A percentile compares a stretch with the other conserved stretches of the same genome.
These are phyloP conservation scores for Nipponacmea schrenckii DNA, from an alignment of 2,888 invertebrate species.

Conservation along the genomic window DNA sequence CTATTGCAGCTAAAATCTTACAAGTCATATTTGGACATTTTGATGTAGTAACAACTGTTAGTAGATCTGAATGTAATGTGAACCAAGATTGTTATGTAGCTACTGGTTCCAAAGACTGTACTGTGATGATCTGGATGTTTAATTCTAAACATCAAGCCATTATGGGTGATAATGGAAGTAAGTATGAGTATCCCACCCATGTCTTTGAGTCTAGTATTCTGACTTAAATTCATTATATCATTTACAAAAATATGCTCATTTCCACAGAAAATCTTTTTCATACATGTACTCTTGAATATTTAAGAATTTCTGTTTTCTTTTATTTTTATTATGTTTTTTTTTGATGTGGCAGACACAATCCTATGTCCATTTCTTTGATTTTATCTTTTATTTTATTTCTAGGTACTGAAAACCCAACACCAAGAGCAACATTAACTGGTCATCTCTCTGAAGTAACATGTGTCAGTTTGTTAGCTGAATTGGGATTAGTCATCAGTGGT, in stretches of 20 bases:
- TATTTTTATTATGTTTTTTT: neutral
- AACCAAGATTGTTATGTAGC: conserved; percentile 98
- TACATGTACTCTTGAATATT: neutral
- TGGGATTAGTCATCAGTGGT: conserved; percentile 96
- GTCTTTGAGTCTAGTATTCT: neutral
- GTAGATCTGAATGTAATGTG: conserved; percentile 97
- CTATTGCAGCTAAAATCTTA: conserved; percentile 86
- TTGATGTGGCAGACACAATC: neutral
- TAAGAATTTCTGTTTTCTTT: neutral
- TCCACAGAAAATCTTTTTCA: neutral
- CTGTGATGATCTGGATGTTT: conserved; percentile 99
- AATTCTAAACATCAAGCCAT: conserved; percentile 85
- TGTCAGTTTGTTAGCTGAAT: conserved; percentile 95
- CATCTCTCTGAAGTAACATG: conserved; percentile 96
- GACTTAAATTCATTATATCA: neutral
- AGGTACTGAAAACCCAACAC: conserved; percentile 78
- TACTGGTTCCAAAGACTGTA: conserved; percentile 97
- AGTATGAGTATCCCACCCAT: conserved; percentile 26
- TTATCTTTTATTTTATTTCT: conserved; percentile 13
- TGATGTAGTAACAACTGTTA: conserved; percentile 97
- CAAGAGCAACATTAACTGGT: conserved; percentile 95
- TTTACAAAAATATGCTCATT: neutral
- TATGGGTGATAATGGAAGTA: conserved; percentile 84
- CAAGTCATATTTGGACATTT: conserved; percentile 99
- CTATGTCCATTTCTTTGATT: neutral